Base-by-base conservation (phyloP, 2,113 vertebrate species). In the Todiramphus saurophagus region DNA sequence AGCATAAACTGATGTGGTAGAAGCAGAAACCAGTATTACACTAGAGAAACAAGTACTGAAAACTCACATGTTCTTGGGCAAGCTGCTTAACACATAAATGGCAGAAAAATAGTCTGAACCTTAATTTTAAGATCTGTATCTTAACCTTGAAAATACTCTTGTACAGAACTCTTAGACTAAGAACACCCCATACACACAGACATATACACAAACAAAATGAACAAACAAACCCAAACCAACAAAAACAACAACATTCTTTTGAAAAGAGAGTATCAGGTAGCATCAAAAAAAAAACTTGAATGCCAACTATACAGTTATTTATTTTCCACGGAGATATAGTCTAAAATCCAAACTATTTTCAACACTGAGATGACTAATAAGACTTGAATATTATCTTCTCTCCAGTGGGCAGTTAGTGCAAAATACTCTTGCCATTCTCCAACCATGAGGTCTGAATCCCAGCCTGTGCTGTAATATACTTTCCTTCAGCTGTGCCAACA, bases 1-100 rank as follows among this genome's bases (percentile, higher is more conserved):
- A 33, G 3, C 0, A 1, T 48, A 39, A 72, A 4, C 4, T 62
- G 13, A 2, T 53, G 62, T 44, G 12, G 4, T 31, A 35, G 7
- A 77, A 75, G 11, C 37, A 73, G 18, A 83, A 88, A 74, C 5
- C 4, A 18, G 4, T 18, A 16, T 58, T 69, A 12, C 13, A 11
- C 5, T 53, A 58, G 10, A 76, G 13, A 51, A 91, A 75, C 10
- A 67, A 81, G 13, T n/a, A 25, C 25, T 51, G 44, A 64, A 81
- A 90, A 33, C 12, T 48, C 66, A 2, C 8, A 5, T 58, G 11
- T 33, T 77, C 19, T 78, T 77, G 23, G 10, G 10, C 31, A 62
- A 70, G 5, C 15, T 64, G 10, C 12, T 72, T 81, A 55, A 44
- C 15, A 76, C 5, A 23, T 11, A 77, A 73, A 58, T 18, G 8